A percentile compares a stretch with the other conserved stretches of the same genome.
Evolutionary conservation across 2,888 invertebrate species (phyloP).

Genomic region (Drosophila vallismaia): DNA sequence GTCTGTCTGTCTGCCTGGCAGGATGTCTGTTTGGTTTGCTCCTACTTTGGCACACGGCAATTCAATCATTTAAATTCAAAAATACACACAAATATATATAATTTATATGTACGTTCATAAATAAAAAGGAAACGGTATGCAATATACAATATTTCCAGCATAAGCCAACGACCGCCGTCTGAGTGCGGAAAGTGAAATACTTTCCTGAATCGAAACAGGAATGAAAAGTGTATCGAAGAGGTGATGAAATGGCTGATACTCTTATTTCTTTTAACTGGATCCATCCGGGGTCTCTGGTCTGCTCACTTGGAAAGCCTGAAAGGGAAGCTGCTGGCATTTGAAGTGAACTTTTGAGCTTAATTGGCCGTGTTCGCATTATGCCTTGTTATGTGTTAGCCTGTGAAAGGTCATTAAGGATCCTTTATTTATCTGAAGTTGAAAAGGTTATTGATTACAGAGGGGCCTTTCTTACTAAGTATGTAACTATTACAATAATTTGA

Average conservation of each 20-base stretch:
- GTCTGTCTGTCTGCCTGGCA: slow-evolving; percentile 1
- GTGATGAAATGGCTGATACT: slow-evolving; percentile 47
- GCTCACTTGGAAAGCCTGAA: slow-evolving; percentile 15
- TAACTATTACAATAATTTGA: not conserved
- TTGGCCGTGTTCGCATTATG: slow-evolving; percentile 10
- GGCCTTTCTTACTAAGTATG: not conserved
- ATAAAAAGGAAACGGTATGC: slow-evolving; percentile 9
- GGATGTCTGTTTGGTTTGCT: slow-evolving; percentile 1
- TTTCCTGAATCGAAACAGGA: not conserved
- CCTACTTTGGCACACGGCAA: slow-evolving; percentile 52
- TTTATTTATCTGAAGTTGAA: not conserved
- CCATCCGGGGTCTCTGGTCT: slow-evolving; percentile 5
- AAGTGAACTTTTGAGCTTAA: slow-evolving; percentile 29
- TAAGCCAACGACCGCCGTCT: slow-evolving; percentile 55
- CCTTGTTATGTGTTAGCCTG: not conserved
- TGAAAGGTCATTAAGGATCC: not conserved
- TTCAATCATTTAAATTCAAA: slow-evolving; percentile 77
- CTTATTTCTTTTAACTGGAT: slow-evolving; percentile 6
- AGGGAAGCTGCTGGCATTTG: slow-evolving; percentile 16
- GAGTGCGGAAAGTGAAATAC: slow-evolving; percentile 37
- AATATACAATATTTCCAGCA: slow-evolving; percentile 33
- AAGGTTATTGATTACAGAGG: not conserved
- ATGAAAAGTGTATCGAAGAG: slow-evolving; percentile 28
- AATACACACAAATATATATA: slow-evolving; percentile 66
- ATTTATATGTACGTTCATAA: slow-evolving; percentile 20